phyloP scores from a whole-genome alignment of 2,888 invertebrate genomes.

The Ptilodon capucinus region DNA sequence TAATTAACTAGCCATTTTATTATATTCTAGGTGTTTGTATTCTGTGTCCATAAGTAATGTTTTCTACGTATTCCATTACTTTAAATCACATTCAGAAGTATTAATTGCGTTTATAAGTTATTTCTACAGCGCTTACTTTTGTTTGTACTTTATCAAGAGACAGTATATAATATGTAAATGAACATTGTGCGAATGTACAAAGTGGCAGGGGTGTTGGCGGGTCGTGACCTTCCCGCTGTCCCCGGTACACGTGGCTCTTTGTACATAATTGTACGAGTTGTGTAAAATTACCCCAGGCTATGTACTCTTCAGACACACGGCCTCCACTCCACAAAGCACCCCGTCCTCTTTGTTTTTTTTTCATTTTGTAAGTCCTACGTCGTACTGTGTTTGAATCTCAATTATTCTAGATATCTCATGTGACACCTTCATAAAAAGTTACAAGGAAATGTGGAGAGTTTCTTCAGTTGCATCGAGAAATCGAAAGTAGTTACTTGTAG shows the following conservation, averaged over 20 bases:
- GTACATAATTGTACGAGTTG: conserved; percentile 36
- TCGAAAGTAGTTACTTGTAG: no score
- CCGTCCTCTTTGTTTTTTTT: conserved; percentile 47
- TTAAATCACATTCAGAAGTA: no score
- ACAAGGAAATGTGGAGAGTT: no score
- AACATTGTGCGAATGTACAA: conserved; percentile 42
- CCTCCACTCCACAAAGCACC: conserved; percentile 16
- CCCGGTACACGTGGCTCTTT: conserved; percentile 45
- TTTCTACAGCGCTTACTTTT: no score
- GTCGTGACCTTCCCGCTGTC: conserved; percentile 43
- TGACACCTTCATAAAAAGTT: no score
- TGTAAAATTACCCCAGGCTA: conserved; percentile 27
- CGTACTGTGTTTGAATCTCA: not conserved
- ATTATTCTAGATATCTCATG: not conserved
- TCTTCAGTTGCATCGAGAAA: no score
- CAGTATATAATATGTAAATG: conserved; percentile 34
- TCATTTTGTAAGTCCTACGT: conserved; percentile 42
- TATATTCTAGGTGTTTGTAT: no score
- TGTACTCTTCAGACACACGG: conserved; percentile 14
- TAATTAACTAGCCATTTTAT: no score
- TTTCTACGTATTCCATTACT: no score
- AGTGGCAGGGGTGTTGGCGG: conserved; percentile 40
- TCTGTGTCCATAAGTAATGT: no score
- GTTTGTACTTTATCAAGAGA: conserved; percentile 2
- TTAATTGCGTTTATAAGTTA: no score